Base-by-base conservation (phyloP, 2,888 invertebrate species). In the Melipona bicolor region DNA sequence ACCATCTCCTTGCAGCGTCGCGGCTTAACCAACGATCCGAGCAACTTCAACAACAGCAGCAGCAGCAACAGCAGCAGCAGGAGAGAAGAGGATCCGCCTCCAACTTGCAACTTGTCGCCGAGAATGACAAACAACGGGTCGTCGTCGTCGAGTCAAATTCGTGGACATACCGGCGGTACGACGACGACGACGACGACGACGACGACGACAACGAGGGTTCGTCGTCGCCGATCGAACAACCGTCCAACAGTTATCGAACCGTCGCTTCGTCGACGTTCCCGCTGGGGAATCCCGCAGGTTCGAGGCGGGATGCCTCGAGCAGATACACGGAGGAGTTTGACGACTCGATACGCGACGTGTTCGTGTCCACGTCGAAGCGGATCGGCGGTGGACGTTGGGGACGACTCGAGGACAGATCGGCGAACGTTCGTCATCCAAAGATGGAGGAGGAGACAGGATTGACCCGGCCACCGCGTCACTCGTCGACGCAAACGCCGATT, bases 401-500 rank as follows among this genome's bases (percentile, higher is more conserved):
- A 4, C 82, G 75, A 3, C 84, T 27, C 27, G 74, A 15, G 49
- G 69, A 79, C 59, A 61, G 21, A 17, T 6, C 61, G 17, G 19
- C 67, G 50, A 24, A 43, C 24, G 61, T 65, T 56, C 81, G 65
- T 13, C 81, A 65, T 13, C 81, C 89, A 27, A 84, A 70, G 73
- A 76, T 74, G 75, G 82, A 84, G 24, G 82, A 84, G 24, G 82
- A 86, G 72, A 81, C 78, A 24, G 81, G 67, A 36, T 56, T 89
- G 80, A 80, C 79, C n/a, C 84, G 78, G 32, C 74, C 75, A 17
- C 88, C 90, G n/a, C 86, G 87, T 67, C 85, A 89, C 79, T 87
- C 88, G 54, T 90, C 91, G 72, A 85, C 88, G 59, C 86, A 87
- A 32, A 77, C 77, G 50, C 87, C 88, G 69, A 81, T 85, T 21